Conservation (phyloP, 37 sponge, comb jelly and placozoan genomes). For the Cladorhizidae sp. region DNA sequence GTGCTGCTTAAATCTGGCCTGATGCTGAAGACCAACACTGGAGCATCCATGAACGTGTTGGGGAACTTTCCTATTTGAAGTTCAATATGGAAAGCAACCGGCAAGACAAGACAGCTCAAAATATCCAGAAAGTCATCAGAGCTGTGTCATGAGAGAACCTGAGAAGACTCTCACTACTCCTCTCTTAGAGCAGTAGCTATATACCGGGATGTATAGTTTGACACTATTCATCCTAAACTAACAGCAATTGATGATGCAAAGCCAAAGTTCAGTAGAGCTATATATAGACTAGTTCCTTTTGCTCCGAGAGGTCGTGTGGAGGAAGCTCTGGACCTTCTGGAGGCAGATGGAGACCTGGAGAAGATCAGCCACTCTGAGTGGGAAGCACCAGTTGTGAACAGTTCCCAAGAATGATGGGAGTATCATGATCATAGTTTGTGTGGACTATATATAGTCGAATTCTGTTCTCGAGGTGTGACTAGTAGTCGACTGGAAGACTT, state of each 20-base stretch:
- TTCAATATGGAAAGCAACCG: no score
- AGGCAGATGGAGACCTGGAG: conserved; percentile 32
- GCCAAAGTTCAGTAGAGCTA: neutral
- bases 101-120: no score
- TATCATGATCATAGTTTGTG: conserved; percentile 42
- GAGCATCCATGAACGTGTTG: no score
- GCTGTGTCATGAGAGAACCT: no score
- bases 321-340: conserved; percentile 22
- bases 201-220: no score
- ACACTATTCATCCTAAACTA: neutral
- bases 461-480: neutral
- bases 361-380: conserved; percentile 48
- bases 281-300: neutral
- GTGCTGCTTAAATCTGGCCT: no score
- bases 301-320: conserved; percentile 13
- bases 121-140: no score
- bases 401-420: conserved; percentile 51
- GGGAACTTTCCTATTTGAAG: no score
- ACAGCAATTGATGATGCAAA: neutral
- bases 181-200: no score
- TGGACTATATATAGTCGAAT: conserved; percentile 56
- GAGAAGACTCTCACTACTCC: no score
- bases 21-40: no score
- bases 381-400: conserved; percentile 64
- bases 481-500: conserved; percentile 42